Evolutionary conservation across 2,888 invertebrate genomes (phyloP).

Genomic region (Erynnis tages): DNA sequence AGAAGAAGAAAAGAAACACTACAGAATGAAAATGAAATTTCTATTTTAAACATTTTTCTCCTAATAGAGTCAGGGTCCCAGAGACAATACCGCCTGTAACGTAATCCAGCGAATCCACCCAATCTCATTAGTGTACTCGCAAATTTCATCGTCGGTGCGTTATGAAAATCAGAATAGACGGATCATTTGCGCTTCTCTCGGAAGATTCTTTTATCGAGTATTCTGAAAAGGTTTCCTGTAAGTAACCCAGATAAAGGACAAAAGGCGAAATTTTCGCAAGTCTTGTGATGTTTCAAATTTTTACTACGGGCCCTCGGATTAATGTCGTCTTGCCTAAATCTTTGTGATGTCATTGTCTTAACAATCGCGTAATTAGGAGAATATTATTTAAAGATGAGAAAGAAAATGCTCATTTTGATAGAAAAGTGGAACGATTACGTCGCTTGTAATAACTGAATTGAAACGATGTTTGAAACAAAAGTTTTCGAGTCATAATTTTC

Average conservation of each 20-base stretch:
- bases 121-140: conserved; percentile 20
- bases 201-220: conserved; percentile 24
- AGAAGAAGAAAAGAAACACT: too few relatives aligned
- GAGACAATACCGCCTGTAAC: conserved; percentile 5
- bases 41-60: conserved; percentile 1
- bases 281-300: conserved; percentile 14
- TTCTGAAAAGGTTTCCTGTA: conserved; percentile 25
- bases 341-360: background rate
- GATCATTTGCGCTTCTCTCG: conserved; percentile 26
- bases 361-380: background rate
- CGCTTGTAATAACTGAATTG: background rate
- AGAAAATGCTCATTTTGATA: background rate
- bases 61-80: background rate
- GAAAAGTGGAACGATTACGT: background rate
- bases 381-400: background rate
- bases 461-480: background rate
- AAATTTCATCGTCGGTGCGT: conserved; percentile 18
- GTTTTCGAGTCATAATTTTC: too few relatives aligned
- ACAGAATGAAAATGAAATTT: conserved; percentile 1
- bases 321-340: background rate
- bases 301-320: background rate
- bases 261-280: conserved; percentile 19
- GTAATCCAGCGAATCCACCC: conserved; percentile 16
- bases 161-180: conserved; percentile 23
- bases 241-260: conserved; percentile 24